Conservation (phyloP, 1,140 invertebrate species). For the Maconellicoccus hirsutus region DNA sequence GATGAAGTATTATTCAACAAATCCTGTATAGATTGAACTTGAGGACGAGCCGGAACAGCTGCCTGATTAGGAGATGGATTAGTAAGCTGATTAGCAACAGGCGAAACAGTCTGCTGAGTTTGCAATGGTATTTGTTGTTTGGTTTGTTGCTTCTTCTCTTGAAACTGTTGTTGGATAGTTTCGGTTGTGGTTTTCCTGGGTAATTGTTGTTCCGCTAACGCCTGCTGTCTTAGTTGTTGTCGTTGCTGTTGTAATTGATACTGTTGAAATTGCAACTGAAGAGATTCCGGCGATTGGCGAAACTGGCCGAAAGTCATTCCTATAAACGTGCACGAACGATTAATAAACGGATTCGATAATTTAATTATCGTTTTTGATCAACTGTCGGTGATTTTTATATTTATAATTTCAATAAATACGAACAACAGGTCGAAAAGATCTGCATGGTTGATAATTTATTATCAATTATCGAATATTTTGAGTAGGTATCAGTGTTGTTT, state of each 20-base stretch:
- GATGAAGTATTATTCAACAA: conserved; percentile 68
- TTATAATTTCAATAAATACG: too few species aligned
- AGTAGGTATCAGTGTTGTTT: too few species aligned
- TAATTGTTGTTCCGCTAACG: neutral
- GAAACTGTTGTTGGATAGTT: neutral
- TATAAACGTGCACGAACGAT: neutral
- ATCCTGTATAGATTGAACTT: conserved; percentile 41
- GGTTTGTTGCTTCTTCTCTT: neutral
- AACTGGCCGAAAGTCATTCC: conserved; percentile 15
- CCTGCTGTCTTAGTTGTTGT: neutral
- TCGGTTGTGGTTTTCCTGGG: neutral
- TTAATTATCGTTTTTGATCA: too few species aligned
- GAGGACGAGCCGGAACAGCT: neutral
- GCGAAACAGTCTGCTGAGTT: neutral
- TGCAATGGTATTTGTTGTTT: neutral
- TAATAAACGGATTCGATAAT: neutral
- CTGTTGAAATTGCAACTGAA: conserved; percentile 1
- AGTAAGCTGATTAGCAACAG: too few species aligned
- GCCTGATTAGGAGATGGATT: too few species aligned
- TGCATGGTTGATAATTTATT: too few species aligned
- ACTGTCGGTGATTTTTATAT: too few species aligned
- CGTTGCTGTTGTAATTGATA: conserved; percentile 9
- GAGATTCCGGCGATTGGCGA: neutral
- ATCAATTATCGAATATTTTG: too few species aligned
- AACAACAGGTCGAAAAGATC: too few species aligned